phyloP scores from a whole-genome alignment of 2,888 invertebrate genomes.

The Isotomurus palustris region DNA sequence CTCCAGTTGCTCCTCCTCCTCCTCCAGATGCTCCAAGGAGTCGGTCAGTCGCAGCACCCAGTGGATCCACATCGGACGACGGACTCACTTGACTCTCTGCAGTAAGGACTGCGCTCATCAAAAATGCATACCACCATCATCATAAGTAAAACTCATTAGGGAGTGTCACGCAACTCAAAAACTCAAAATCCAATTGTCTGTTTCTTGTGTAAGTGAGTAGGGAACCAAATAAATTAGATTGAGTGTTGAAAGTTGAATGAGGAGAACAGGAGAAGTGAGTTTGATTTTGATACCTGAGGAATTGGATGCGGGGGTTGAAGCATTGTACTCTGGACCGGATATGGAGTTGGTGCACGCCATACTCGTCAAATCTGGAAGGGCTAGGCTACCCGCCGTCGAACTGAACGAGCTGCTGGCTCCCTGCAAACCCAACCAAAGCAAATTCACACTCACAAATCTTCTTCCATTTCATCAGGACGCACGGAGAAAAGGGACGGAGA shows the following conservation, averaged over 20 bases:
- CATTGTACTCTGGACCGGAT: slow-evolving; percentile 38
- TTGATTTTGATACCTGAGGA: slow-evolving; percentile 37
- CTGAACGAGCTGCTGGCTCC: slow-evolving; percentile 38
- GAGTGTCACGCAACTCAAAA: slow-evolving; percentile 7
- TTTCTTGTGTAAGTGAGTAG: not conserved
- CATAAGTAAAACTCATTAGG: not conserved
- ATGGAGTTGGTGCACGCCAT: slow-evolving; percentile 42
- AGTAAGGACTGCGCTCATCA: slow-evolving; percentile 39
- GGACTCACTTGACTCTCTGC: slow-evolving; percentile 45
- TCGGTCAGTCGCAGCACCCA: slow-evolving; percentile 43
- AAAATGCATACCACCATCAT: too few species aligned
- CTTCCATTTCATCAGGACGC: not conserved
- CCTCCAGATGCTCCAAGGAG: slow-evolving; percentile 13
- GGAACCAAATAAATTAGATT: too few species aligned
- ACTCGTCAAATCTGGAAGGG: slow-evolving; percentile 38
- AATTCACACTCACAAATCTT: not conserved
- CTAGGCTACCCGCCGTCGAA: slow-evolving; percentile 32
- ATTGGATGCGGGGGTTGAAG: slow-evolving; percentile 43
- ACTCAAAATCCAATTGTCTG: slow-evolving; percentile 1
- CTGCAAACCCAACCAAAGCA: slow-evolving; percentile 13
- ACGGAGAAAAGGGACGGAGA: too few species aligned
- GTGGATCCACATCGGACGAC: slow-evolving; percentile 43
- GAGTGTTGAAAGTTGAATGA: not conserved
- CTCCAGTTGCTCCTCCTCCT: slow-evolving; percentile 17
- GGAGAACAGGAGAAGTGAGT: not conserved